Percentiles rank a stretch among this genome's conserved stretches.
Conservation (phyloP, 2,113 vertebrate species). For the Dermatemys mawii region DNA sequence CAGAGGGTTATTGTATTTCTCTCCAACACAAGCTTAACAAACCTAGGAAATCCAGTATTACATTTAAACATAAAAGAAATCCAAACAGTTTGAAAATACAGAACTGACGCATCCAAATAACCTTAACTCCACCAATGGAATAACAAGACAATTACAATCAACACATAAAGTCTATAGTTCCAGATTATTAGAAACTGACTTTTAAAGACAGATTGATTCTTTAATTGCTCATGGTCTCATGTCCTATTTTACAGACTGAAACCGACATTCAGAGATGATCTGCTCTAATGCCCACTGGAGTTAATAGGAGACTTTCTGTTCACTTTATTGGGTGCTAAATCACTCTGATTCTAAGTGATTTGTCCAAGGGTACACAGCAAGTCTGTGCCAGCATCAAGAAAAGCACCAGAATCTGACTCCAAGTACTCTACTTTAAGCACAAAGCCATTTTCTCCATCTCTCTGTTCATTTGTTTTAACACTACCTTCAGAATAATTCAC, state of each 20-base stretch:
- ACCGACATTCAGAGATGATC: neutral
- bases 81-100: neutral
- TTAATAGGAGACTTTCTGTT: neutral
- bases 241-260: neutral
- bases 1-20: neutral
- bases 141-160: neutral
- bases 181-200: neutral
- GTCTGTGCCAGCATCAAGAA: neutral
- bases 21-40: neutral
- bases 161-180: neutral
- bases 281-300: neutral
- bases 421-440: neutral
- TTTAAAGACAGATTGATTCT: neutral
- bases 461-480: neutral
- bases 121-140: neutral
- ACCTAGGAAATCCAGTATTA: neutral
- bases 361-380: neutral
- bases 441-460: neutral
- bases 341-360: neutral
- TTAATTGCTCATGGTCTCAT: neutral
- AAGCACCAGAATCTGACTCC: neutral
- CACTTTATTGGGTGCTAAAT: neutral
- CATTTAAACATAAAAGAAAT: neutral
- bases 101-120: neutral
- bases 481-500: neutral